These are phyloP conservation scores for Euphydryas editha DNA, from an alignment of 2,888 invertebrate genomes.

Conservation along the genomic window DNA sequence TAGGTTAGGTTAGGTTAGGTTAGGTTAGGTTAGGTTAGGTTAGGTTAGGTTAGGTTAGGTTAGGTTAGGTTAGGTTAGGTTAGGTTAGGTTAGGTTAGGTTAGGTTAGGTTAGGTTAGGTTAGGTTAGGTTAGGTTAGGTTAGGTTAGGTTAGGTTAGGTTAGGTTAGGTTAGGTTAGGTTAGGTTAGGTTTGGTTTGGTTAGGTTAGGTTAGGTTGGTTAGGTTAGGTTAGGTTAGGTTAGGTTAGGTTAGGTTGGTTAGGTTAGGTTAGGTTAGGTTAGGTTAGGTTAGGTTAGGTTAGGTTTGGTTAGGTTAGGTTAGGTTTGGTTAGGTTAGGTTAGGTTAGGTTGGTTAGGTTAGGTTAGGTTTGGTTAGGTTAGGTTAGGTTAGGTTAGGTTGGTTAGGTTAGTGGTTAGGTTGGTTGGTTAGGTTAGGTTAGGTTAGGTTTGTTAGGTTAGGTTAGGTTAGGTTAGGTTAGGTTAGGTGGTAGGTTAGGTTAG, in stretches of 20 bases:
- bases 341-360: no score
- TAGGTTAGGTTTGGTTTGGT: slow-evolving; percentile 16
- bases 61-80: slow-evolving; percentile 16
- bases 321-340: slow-evolving; percentile 28
- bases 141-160: slow-evolving; percentile 16
- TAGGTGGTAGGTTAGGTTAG: slow-evolving; percentile 17
- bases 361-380: slow-evolving; percentile 9
- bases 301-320: slow-evolving; percentile 23
- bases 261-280: slow-evolving; percentile 18
- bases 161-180: slow-evolving; percentile 18
- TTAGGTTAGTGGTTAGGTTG: no score
- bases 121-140: slow-evolving; percentile 18
- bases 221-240: slow-evolving; percentile 16
- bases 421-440: no score
- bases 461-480: slow-evolving; percentile 18
- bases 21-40: slow-evolving; percentile 18
- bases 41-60: slow-evolving; percentile 18
- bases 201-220: slow-evolving; percentile 16
- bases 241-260: slow-evolving; percentile 18
- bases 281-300: slow-evolving; percentile 16
- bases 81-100: slow-evolving; percentile 16
- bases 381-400: slow-evolving; percentile 17
- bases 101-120: slow-evolving; percentile 18
- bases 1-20: no score
- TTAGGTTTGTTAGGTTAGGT: slow-evolving; percentile 14